A percentile compares a stretch with the other conserved stretches of the same genome.
Evolutionary conservation across 2,888 invertebrate species (phyloP).

Genomic region (Alcis repandata): DNA sequence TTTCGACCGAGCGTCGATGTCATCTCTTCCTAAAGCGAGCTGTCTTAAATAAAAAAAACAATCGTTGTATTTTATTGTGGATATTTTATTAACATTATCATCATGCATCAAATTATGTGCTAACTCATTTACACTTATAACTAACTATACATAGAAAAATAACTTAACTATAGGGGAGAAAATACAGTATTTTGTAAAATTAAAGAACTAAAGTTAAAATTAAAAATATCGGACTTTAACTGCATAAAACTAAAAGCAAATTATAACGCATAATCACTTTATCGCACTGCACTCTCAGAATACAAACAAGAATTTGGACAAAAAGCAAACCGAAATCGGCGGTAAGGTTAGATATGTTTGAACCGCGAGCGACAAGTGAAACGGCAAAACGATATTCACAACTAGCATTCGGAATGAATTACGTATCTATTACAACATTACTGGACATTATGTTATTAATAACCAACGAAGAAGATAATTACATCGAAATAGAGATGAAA

Average conservation of each 20-base stretch:
- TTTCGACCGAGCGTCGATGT: background rate
- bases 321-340: constrained; percentile 55
- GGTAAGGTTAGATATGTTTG: background rate
- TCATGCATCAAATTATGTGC: constrained; percentile 87
- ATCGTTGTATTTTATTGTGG: constrained; percentile 83
- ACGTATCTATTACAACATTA: constrained; percentile 68
- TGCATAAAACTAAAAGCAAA: constrained; percentile 81
- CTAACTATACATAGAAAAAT: constrained; percentile 87
- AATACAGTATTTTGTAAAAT: constrained; percentile 85
- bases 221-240: constrained; percentile 82
- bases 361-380: constrained; percentile 48
- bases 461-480: constrained; percentile 70
- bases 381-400: constrained; percentile 55
- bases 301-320: constrained; percentile 55
- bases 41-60: constrained; percentile 55
- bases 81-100: constrained; percentile 87
- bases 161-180: constrained; percentile 85
- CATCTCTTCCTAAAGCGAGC: background rate
- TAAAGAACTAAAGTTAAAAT: constrained; percentile 80
- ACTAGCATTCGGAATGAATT: constrained; percentile 66
- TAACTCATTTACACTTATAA: constrained; percentile 86
- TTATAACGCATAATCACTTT: constrained; percentile 73
- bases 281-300: constrained; percentile 82
- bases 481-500: constrained; percentile 70
- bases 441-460: constrained; percentile 65